Evolutionary conservation across 1,140 invertebrate species (phyloP), one percentile per base, ranked within the genome.

Genomic region (Trichoplusia ni): DNA sequence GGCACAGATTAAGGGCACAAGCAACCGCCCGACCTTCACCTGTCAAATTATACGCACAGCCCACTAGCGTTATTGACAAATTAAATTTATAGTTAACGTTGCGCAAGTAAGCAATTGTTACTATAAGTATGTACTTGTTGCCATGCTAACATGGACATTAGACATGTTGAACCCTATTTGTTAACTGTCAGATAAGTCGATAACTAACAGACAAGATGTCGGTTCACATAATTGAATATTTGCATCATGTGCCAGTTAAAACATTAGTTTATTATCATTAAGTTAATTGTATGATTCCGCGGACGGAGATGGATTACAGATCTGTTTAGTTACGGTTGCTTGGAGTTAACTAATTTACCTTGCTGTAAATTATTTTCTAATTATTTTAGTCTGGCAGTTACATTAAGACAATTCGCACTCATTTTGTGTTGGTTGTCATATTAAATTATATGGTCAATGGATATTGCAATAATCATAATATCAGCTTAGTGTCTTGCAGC

Each of bases 31-130:
- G 65, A 42, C 62, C 56, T 69, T 69, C 67, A n/a, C n/a, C 19
- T 21, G 62, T 69, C 62, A 64, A 63, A 63, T 53, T 54, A 46
- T 56, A 56, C 38, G 23, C 13, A 54, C 62, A 46, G 44, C 61
- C 63, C 29, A 49, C 40, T 49, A 37, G 29, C 25, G 42, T 23
- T 56, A 69, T 54, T 65, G 62, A 69, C 67, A 62, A 69, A 69
- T 65, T 61, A 63, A 54, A 42, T 63, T 53, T 63, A 63, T 63
- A 40, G 42, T 27, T 60, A 35, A 44, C 46, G 25, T 49, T 49
- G 46, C 25, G 46, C 25, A 49, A 49, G 25, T 49, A 63, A 63
- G 46, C 33, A 47, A 46, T 42, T 40, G 25, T 31, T 46, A 19
- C n/a, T 27, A 16, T 16, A 51, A 7, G 13, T 18, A 29, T 29